Evolutionary conservation across 2,888 invertebrate genomes (phyloP).

Genomic region (Sialis fuliginosa): DNA sequence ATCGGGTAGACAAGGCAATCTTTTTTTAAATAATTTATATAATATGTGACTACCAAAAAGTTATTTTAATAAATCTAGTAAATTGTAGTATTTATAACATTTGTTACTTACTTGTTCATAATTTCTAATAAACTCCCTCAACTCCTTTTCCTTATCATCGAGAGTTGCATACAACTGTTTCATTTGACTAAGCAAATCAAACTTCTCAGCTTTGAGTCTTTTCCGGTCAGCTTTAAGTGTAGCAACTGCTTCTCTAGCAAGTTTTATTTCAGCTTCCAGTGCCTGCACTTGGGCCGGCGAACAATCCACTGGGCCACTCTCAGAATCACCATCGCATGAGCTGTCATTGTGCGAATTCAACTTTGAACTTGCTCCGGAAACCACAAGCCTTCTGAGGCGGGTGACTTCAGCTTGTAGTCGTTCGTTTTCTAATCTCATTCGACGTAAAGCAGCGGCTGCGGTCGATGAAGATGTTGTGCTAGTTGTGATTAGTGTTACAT

Average conservation of each 20-base stretch:
- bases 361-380: slow-evolving; percentile 40
- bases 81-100: no score
- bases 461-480: no score
- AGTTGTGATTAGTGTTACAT: no score
- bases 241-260: slow-evolving; percentile 61
- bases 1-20: background rate
- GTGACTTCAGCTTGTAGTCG: slow-evolving; percentile 54
- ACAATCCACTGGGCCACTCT: slow-evolving; percentile 27
- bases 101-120: slow-evolving; percentile 63
- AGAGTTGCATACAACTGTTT: slow-evolving; percentile 85
- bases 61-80: no score
- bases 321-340: slow-evolving; percentile 26
- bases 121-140: slow-evolving; percentile 84
- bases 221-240: slow-evolving; percentile 80
- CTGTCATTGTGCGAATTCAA: slow-evolving; percentile 37
- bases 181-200: slow-evolving; percentile 84
- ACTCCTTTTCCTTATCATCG: slow-evolving; percentile 86
- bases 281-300: slow-evolving; percentile 23
- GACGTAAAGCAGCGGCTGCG: slow-evolving; percentile 31
- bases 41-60: no score
- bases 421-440: slow-evolving; percentile 60
- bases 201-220: slow-evolving; percentile 81
- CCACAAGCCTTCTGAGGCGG: slow-evolving; percentile 44
- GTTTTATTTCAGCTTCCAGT: slow-evolving; percentile 45
- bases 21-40: no score